Evolutionary conservation across 64 coral and sea anemone genomes (phyloP), one percentile per base, ranked within the genome.

Genomic region (Exaiptasia diaphana): DNA sequence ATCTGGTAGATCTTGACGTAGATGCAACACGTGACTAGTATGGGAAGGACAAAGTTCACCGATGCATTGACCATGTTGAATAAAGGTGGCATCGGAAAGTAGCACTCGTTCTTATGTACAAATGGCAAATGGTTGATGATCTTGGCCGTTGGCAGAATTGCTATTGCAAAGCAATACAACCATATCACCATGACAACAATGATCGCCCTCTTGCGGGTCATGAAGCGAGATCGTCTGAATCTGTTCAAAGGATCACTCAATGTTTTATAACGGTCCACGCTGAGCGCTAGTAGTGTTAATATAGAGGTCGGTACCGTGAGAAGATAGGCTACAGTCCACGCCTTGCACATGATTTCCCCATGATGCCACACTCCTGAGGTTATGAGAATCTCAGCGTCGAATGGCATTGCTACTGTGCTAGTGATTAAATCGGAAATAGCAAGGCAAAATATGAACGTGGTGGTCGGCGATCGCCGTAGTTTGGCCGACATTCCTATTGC

Each of bases 361-460:
- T 87, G 73, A 8, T 39, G 1, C 84, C 84, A 87, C 29, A 36
- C 23, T 21, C 84, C 57, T 24, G 24, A 53, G 3, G 50, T 60
- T 1, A 87, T 52, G 38, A 87, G 43, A 9, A 69, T 53, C 3
- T 87, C 84, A 5, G 58, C 37, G 21, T 87, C 73, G 17, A 77
- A 49, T 27, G 84, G 84, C 32, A 64, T 59, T 1, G 45, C 57
- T 0, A 68, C 9, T 0, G 64, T 38, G 1, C 41, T 73, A 13
- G 84, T 78, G 9, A 78, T 5, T 5, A 87, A 31, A 53, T 87
- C 84, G 3, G 84, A 87, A 22, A 87, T 38, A 32, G 84, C 57
- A 7, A 87, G 41, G 1, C 72, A 87, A 1, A 78, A 15, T 4
- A 87, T 61, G 7, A 77, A 55, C 15, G 77, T 2, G 5, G 43